phyloP scores from a whole-genome alignment of 2,113 vertebrate genomes.

The Hylia prasina region DNA sequence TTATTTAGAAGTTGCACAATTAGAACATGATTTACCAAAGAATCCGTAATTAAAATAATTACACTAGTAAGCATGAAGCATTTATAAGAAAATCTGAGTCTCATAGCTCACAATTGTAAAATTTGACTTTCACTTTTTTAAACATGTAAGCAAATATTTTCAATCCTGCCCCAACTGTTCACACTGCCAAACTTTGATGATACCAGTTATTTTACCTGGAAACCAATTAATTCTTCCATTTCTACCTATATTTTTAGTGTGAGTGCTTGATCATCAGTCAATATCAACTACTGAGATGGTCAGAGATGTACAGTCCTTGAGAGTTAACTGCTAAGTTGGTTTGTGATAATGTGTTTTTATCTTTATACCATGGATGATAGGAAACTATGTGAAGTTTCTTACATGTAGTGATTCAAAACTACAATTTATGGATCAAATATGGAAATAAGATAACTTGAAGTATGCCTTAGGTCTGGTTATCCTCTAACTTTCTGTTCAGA shows the following conservation, averaged over 20 bases:
- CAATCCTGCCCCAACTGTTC: background rate
- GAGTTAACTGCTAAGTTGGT: background rate
- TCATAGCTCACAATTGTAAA: background rate
- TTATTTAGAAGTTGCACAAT: background rate
- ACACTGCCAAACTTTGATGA: background rate
- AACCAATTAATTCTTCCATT: background rate
- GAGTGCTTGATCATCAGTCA: background rate
- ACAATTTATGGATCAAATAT: background rate
- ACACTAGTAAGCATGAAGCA: background rate
- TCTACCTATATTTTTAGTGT: background rate
- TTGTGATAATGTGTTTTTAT: background rate
- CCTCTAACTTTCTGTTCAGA: background rate
- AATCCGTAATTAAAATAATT: background rate
- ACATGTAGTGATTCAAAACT: background rate
- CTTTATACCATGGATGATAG: background rate
- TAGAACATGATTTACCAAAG: background rate
- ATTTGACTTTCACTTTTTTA: background rate
- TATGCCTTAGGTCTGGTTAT: background rate
- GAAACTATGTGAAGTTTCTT: background rate
- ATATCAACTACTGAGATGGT: background rate
- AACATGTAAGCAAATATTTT: background rate
- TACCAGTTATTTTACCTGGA: background rate
- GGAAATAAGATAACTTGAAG: background rate
- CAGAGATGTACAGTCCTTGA: background rate
- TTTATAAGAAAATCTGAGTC: background rate